Conservation (phyloP, 2,797 vertebrate species). For the Liasis olivaceus region DNA sequence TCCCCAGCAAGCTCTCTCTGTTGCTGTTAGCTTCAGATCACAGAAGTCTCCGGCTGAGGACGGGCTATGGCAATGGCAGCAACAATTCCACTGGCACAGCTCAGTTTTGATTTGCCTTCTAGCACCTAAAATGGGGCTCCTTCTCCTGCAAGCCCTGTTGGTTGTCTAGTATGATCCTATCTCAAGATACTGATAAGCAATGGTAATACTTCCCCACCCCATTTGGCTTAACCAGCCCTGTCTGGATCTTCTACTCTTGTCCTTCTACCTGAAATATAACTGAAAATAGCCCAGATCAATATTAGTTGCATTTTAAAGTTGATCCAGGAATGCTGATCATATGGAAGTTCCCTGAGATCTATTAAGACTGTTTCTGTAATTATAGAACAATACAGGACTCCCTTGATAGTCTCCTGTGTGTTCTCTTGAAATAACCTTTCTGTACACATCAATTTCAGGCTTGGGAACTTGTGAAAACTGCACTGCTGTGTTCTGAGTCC, state of each 20-base stretch:
- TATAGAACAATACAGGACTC: neutral
- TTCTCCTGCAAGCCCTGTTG: neutral
- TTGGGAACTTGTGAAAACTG: neutral
- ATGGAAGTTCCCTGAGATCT: neutral
- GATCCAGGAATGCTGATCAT: neutral
- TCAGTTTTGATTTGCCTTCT: neutral
- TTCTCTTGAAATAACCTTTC: neutral
- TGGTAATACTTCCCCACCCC: neutral
- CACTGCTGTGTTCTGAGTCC: conserved; percentile 3
- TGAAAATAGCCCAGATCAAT: neutral
- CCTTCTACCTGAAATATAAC: neutral
- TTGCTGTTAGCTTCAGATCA: neutral
- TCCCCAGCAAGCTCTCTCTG: neutral
- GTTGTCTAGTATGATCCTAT: no score
- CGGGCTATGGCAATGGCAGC: neutral
- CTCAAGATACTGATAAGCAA: neutral
- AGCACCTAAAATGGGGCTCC: neutral
- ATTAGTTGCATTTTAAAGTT: neutral
- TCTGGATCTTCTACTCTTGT: neutral
- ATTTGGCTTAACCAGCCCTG: neutral
- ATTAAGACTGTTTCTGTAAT: neutral
- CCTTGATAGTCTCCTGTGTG: neutral
- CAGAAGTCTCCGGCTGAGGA: neutral
- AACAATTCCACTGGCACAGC: neutral
- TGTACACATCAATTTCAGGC: neutral